Evolutionary conservation across 1,140 invertebrate genomes (phyloP).

Genomic region (Drosophila subobscura): DNA sequence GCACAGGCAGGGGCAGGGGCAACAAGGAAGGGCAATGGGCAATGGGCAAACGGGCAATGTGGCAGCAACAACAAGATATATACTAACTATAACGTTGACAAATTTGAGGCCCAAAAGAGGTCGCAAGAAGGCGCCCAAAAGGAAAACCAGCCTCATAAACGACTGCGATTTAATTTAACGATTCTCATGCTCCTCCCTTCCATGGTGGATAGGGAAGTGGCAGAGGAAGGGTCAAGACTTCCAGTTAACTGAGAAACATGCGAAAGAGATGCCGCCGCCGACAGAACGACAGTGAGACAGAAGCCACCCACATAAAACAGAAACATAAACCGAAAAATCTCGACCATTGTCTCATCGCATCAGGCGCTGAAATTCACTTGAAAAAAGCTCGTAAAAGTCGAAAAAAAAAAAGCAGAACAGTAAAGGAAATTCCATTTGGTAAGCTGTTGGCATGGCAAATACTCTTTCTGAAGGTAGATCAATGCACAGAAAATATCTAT

Average conservation of each 20-base stretch:
- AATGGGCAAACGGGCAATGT: no score
- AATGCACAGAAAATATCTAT: no score
- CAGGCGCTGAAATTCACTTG: conserved; percentile 77
- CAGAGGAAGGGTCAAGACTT: conserved; percentile 25
- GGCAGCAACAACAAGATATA: conserved; percentile 56
- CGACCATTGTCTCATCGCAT: conserved; percentile 62
- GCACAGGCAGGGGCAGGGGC: conserved; percentile 24
- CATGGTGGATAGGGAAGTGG: conserved; percentile 17
- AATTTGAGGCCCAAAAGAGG: conserved; percentile 75
- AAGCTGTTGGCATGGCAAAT: conserved; percentile 32
- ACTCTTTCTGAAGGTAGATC: conserved; percentile 13
- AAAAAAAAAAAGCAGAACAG: conserved; percentile 21
- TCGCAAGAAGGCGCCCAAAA: conserved; percentile 74
- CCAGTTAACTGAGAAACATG: conserved; percentile 66
- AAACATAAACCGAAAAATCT: conserved; percentile 35
- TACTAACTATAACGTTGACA: conserved; percentile 73
- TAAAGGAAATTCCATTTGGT: conserved; percentile 11
- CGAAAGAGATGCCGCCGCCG: conserved; percentile 29
- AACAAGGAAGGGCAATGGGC: conserved; percentile 14
- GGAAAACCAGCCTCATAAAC: conserved; percentile 78
- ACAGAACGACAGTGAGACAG: conserved; percentile 9
- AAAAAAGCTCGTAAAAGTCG: conserved; percentile 65
- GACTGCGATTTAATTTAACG: conserved; percentile 81
- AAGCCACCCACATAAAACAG: conserved; percentile 79
- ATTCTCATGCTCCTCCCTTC: conserved; percentile 56